These are phyloP conservation scores for Erpornis zantholeuca DNA, from an alignment of 2,113 vertebrate genomes.

Conservation along the genomic window DNA sequence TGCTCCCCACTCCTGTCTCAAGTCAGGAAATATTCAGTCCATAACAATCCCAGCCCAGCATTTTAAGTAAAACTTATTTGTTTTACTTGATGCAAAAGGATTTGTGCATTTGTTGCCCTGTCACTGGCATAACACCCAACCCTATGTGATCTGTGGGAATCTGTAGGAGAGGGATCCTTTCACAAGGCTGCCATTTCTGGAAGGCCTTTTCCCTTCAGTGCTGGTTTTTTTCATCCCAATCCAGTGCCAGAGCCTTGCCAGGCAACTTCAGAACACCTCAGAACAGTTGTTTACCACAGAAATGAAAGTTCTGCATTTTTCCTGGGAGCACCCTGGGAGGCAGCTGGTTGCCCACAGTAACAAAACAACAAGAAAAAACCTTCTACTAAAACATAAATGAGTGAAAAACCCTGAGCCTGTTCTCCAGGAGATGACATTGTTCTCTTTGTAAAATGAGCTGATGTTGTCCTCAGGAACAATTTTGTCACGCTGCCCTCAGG, in stretches of 20 bases:
- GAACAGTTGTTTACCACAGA: neutral
- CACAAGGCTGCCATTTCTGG: neutral
- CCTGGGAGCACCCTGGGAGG: neutral
- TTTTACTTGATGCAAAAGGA: neutral
- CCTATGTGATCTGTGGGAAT: neutral
- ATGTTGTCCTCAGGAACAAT: neutral
- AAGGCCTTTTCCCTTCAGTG: neutral
- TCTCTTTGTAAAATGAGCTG: neutral
- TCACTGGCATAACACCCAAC: neutral
- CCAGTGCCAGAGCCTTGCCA: neutral
- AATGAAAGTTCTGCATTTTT: neutral
- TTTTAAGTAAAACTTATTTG: neutral
- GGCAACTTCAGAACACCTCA: neutral
- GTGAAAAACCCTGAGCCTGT: neutral
- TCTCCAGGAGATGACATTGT: neutral
- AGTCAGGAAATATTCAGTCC: neutral
- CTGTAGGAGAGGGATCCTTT: neutral
- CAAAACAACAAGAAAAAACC: neutral
- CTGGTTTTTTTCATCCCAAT: neutral
- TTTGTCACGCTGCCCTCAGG: neutral
- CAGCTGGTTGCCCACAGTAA: neutral
- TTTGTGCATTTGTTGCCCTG: neutral
- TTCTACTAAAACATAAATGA: accelerated
- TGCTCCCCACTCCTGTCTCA: accelerated
- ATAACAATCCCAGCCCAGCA: neutral